Evolutionary conservation across 2,113 vertebrate genomes (phyloP), one percentile per base, ranked within the genome.

Genomic region (Polypterus bichir): DNA sequence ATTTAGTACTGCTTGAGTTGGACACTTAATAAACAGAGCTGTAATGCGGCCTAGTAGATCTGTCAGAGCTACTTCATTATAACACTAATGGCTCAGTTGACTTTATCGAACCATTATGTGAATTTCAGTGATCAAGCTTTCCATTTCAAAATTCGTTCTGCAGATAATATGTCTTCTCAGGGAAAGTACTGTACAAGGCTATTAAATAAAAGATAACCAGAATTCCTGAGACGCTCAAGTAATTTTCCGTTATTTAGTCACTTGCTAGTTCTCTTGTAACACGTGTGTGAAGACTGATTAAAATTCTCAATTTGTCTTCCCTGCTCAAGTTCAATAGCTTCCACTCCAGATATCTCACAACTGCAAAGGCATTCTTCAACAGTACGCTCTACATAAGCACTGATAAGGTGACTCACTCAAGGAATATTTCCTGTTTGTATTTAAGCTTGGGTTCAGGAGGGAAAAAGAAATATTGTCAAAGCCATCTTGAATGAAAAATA

Each of bases 221-320:
- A 60, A 58, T 61, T 65, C 59, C 59, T 59, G 61, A 69, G 67
- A 59, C n/a, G 59, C 52, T 69, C 73, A 71, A 78, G 70, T 64
- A 76, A 77, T 74, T 71, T 72, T 62, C 76, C 74, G 75, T 75
- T 79, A 80, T 71, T 66, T 61, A 73, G 65, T 73, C 71, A 75
- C 72, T 74, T 80, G 72, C 62, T 65, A 72, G 70, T 75, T 65
- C 54, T 63, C 62, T 69, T 71, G 7, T 64, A 70, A 73, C 72
- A 58, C 56, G 46, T 65, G 68, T 76, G 72, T 76, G 78, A 81
- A 75, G 70, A 63, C 75, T 76, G 78, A 82, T 83, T 81, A 79
- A 68, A 72, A 66, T 72, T 71, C 67, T 70, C 72, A 77, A 59
- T 48, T 73, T 66, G 71, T 72, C 65, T 69, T 79, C 70, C 68